These are phyloP conservation scores for Acronicta aceris DNA, from an alignment of 2,888 invertebrate genomes.

Conservation along the genomic window DNA sequence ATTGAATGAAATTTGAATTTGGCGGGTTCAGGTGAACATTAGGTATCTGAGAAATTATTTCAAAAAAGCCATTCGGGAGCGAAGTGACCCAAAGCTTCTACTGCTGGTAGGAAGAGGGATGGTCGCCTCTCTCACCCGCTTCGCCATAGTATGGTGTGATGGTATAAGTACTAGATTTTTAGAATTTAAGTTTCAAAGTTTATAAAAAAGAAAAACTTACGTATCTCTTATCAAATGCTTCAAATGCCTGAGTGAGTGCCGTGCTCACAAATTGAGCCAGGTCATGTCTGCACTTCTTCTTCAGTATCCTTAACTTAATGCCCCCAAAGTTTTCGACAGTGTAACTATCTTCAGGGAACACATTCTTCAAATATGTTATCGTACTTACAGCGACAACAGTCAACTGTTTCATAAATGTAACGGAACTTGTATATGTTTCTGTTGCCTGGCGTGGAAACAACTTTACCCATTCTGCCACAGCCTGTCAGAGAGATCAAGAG, in stretches of 20 bases:
- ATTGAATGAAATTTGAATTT: no score
- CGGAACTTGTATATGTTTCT: constrained; percentile 77
- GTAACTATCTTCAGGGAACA: constrained; percentile 74
- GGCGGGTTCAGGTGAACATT: no score
- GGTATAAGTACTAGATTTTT: no score
- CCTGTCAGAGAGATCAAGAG: constrained; percentile 56
- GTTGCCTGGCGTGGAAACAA: constrained; percentile 75
- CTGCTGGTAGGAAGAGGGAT: no score
- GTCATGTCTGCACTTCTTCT: constrained; percentile 74
- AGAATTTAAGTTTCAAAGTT: no score
- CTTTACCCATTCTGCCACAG: constrained; percentile 73
- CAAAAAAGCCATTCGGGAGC: no score
- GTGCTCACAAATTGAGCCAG: constrained; percentile 76
- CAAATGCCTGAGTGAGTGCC: constrained; percentile 75
- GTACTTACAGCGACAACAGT: constrained; percentile 78
- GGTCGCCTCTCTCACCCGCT: no score
- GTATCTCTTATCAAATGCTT: constrained; percentile 83
- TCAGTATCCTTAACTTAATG: constrained; percentile 70
- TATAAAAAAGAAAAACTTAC: constrained; percentile 67
- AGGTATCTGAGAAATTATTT: no score
- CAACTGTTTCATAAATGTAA: constrained; percentile 80
- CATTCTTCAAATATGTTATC: constrained; percentile 74
- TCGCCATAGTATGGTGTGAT: no score
- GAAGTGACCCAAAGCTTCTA: no score
- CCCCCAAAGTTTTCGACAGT: constrained; percentile 70